These are phyloP conservation scores for Eilema depressum DNA, from an alignment of 2,888 invertebrate species.

Conservation along the genomic window DNA sequence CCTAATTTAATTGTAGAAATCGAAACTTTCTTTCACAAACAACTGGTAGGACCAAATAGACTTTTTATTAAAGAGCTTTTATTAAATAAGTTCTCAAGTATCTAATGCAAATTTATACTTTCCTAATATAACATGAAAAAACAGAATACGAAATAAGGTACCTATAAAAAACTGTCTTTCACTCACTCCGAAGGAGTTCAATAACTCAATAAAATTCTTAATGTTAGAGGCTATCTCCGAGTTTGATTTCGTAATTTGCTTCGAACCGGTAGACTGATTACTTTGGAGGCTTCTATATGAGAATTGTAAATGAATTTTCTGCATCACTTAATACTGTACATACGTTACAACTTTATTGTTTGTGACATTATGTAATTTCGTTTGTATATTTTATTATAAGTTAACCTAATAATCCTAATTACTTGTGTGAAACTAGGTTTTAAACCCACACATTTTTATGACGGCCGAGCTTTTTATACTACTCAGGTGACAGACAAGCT, in stretches of 20 bases:
- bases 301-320: constrained; percentile 46
- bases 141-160: constrained; percentile 60
- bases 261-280: constrained; percentile 55
- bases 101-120: constrained; percentile 37
- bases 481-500: no score
- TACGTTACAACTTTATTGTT: constrained; percentile 20
- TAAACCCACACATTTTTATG: neutral
- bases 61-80: neutral
- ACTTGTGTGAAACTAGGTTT: neutral
- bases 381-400: neutral
- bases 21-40: neutral
- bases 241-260: constrained; percentile 55
- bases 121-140: constrained; percentile 44
- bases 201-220: constrained; percentile 61
- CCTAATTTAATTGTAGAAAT: no score
- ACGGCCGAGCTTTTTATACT: neutral
- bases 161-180: constrained; percentile 56
- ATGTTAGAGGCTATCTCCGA: constrained; percentile 51
- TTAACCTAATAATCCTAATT: no score
- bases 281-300: constrained; percentile 42
- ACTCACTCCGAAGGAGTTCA: constrained; percentile 55
- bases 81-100: neutral
- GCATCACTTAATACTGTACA: constrained; percentile 17
- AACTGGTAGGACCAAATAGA: neutral
- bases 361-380: neutral